Percentiles rank a stretch among this genome's conserved stretches.
Conservation (phyloP, 2,113 vertebrate species). For the Alosa alosa region DNA sequence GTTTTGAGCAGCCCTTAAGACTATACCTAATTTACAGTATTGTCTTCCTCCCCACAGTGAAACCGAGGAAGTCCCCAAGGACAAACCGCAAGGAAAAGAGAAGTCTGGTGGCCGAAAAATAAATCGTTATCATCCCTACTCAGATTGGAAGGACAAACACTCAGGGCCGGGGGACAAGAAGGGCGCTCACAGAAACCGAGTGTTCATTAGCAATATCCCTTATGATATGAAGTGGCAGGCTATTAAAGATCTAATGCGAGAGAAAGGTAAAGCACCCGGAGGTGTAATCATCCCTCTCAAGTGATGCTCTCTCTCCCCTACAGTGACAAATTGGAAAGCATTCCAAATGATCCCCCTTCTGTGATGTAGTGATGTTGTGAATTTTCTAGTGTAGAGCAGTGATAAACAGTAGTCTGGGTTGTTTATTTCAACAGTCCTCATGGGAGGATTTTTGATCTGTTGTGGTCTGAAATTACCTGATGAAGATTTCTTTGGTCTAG, state of each 20-base stretch:
- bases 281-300: constrained; percentile 30
- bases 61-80: constrained; percentile 63
- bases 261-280: constrained; percentile 86
- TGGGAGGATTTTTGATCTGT: constrained; percentile 56
- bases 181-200: constrained; percentile 82
- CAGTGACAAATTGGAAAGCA: constrained; percentile 23
- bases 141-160: constrained; percentile 81
- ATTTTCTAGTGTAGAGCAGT: constrained; percentile 35
- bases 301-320: constrained; percentile 33
- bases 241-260: constrained; percentile 99
- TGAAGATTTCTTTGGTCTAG: constrained; percentile 42
- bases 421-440: constrained; percentile 48
- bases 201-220: constrained; percentile 99
- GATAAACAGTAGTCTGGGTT: constrained; percentile 51
- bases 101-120: constrained; percentile 81
- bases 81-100: constrained; percentile 82
- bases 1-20: neutral
- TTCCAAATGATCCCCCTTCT: neutral
- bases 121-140: constrained; percentile 90
- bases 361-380: neutral
- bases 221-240: constrained; percentile 99
- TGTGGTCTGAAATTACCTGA: constrained; percentile 36
- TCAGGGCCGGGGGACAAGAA: constrained; percentile 83
- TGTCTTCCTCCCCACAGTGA: constrained; percentile 66
- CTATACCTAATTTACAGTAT: neutral